Percentiles rank a stretch among this genome's conserved stretches.
Evolutionary conservation across 2,888 invertebrate genomes (phyloP).

Genomic region (Lepas anatifera): DNA sequence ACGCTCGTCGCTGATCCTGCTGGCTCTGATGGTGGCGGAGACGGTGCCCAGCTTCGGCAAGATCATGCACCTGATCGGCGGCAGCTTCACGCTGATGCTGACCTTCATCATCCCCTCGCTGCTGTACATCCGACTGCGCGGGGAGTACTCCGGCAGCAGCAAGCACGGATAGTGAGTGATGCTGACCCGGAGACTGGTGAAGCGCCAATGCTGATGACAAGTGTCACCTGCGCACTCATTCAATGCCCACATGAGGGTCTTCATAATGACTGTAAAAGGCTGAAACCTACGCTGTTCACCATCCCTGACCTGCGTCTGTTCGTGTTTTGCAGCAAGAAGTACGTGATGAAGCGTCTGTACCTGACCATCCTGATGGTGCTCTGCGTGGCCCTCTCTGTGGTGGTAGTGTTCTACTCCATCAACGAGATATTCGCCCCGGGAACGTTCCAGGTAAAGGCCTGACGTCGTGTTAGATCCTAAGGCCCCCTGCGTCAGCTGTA

Average conservation of each 20-base stretch:
- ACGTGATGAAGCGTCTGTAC: background rate
- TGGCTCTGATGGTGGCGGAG: background rate
- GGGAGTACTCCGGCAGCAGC: background rate
- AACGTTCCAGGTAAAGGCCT: background rate
- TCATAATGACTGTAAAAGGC: background rate
- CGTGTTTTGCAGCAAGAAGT: background rate
- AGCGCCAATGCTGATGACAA: background rate
- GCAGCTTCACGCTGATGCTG: constrained; percentile 1
- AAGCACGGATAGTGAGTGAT: constrained; percentile 6
- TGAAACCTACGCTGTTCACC: background rate
- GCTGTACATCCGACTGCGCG: background rate
- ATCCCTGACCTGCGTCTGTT: background rate
- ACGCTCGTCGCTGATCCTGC: background rate
- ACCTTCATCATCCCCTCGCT: background rate
- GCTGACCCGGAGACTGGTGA: too few relatives aligned
- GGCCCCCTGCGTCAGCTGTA: too few relatives aligned
- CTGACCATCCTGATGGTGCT: background rate
- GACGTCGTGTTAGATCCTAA: too few relatives aligned
- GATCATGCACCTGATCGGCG: background rate
- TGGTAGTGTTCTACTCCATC: background rate
- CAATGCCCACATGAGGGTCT: background rate
- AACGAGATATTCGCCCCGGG: background rate
- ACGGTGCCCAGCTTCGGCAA: constrained; percentile 8
- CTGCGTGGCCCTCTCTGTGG: background rate
- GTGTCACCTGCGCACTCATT: background rate